Evolutionary conservation across 1,140 invertebrate genomes (phyloP).

Genomic region (Chrysoperla carnea): DNA sequence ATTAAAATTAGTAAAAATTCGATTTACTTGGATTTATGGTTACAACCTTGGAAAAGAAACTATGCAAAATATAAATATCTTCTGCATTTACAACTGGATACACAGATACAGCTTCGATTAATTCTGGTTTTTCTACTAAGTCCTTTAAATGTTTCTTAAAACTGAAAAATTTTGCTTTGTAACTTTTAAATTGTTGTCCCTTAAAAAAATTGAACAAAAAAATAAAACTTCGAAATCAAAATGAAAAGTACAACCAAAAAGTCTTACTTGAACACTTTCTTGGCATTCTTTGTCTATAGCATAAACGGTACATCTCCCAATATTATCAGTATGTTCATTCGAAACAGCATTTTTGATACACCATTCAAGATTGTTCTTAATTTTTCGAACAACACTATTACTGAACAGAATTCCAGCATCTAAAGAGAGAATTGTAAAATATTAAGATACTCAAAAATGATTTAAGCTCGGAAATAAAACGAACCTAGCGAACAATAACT

Average conservation of each 20-base stretch:
- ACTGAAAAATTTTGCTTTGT: conserved; percentile 31
- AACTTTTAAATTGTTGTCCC: conserved; percentile 30
- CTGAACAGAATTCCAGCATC: conserved; percentile 58
- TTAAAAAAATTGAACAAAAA: conserved; percentile 16
- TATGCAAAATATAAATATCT: conserved; percentile 50
- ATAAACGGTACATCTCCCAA: conserved; percentile 64
- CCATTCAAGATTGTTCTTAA: conserved; percentile 61
- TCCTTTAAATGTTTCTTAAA: conserved; percentile 28
- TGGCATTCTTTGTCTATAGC: conserved; percentile 41
- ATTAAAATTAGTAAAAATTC: conserved; percentile 2
- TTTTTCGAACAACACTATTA: conserved; percentile 53
- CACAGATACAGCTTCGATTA: conserved; percentile 39
- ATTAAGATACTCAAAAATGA: neutral
- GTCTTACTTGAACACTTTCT: conserved; percentile 27
- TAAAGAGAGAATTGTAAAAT: conserved; percentile 13
- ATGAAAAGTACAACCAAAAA: neutral
- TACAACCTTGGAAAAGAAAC: conserved; percentile 42
- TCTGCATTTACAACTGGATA: conserved; percentile 42
- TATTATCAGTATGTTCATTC: conserved; percentile 58
- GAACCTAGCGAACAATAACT: conserved; percentile 47
- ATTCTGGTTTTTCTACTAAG: conserved; percentile 23
- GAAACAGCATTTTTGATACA: conserved; percentile 70
- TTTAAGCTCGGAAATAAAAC: conserved; percentile 1
- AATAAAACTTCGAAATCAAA: neutral
- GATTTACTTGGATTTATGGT: neutral